These are phyloP conservation scores for Nerophis ophidion DNA, from an alignment of 2,113 vertebrate species.

Conservation along the genomic window DNA sequence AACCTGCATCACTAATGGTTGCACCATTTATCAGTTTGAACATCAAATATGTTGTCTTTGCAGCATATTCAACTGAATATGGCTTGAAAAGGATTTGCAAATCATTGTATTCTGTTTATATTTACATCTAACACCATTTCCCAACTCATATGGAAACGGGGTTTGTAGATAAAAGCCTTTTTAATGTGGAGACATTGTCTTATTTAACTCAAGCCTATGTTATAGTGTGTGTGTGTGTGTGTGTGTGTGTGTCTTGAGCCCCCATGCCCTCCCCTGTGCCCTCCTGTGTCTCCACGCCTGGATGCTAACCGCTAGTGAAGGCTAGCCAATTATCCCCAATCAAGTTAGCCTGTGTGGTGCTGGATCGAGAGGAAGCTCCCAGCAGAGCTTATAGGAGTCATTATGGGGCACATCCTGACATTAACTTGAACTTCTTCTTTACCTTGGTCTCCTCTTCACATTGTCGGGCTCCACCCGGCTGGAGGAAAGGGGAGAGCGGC, in stretches of 20 bases:
- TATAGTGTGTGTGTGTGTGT: slow-evolving; percentile 33
- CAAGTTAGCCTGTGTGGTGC: slow-evolving; percentile 71
- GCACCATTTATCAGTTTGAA: no score
- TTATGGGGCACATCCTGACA: slow-evolving; percentile 75
- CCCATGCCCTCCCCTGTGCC: slow-evolving; percentile 49
- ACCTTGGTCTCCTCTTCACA: slow-evolving; percentile 41
- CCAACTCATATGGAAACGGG: no score
- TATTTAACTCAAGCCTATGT: slow-evolving; percentile 16
- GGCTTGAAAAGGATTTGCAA: no score
- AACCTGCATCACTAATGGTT: no score
- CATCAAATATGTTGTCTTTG: no score
- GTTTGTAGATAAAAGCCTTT: slow-evolving; percentile 14
- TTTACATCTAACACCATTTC: no score
- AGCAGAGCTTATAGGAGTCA: slow-evolving; percentile 72
- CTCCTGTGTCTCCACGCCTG: slow-evolving; percentile 65
- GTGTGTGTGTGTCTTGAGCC: slow-evolving; percentile 56
- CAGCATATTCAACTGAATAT: no score
- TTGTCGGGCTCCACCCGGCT: not conserved
- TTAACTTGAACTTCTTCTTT: slow-evolving; percentile 60
- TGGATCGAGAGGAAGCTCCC: slow-evolving; percentile 70
- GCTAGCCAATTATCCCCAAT: slow-evolving; percentile 74
- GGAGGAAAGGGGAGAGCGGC: slow-evolving; percentile 27
- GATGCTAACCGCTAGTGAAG: slow-evolving; percentile 74
- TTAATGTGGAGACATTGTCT: slow-evolving; percentile 38
- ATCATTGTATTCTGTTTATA: no score